Evolutionary conservation across 2,888 invertebrate genomes (phyloP).

Genomic region (Linyphia triangularis): DNA sequence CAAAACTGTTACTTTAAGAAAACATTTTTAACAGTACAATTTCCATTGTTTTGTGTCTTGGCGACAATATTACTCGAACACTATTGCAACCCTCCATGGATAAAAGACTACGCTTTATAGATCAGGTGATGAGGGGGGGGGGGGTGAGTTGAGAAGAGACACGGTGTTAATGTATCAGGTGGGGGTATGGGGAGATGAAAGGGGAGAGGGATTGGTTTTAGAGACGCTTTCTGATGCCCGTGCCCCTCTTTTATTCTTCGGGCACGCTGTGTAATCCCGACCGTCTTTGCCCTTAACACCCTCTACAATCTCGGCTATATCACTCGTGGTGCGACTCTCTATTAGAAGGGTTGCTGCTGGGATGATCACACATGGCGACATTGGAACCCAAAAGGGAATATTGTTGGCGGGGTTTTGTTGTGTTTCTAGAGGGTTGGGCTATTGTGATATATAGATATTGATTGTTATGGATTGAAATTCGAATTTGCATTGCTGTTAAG

Average conservation of each 20-base stretch:
- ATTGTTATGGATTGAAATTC: neutral
- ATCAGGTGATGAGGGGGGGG: slow-evolving; percentile 26
- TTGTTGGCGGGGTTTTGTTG: slow-evolving; percentile 3
- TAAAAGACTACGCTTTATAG: slow-evolving; percentile 46
- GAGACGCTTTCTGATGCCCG: slow-evolving; percentile 65
- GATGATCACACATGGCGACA: slow-evolving; percentile 6
- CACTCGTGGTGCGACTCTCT: slow-evolving; percentile 7
- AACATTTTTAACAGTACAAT: too few species aligned
- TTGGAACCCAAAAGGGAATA: neutral
- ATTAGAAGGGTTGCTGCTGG: slow-evolving; percentile 59
- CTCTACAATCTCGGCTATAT: slow-evolving; percentile 64
- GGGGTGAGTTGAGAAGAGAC: slow-evolving; percentile 26
- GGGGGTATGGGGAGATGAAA: slow-evolving; percentile 14
- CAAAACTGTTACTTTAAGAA: too few species aligned
- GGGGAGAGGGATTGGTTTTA: slow-evolving; percentile 65
- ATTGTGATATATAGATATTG: too few species aligned
- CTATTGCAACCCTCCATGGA: slow-evolving; percentile 57
- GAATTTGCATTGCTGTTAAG: too few species aligned
- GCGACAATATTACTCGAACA: slow-evolving; percentile 34
- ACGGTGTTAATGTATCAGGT: slow-evolving; percentile 66
- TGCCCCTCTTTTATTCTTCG: slow-evolving; percentile 60
- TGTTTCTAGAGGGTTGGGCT: neutral
- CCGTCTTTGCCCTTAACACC: slow-evolving; percentile 63
- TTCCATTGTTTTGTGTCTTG: slow-evolving; percentile 50
- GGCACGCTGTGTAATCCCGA: slow-evolving; percentile 56